Evolutionary conservation across 2,888 invertebrate species (phyloP).

Genomic region (Nemotelus nigrinus): DNA sequence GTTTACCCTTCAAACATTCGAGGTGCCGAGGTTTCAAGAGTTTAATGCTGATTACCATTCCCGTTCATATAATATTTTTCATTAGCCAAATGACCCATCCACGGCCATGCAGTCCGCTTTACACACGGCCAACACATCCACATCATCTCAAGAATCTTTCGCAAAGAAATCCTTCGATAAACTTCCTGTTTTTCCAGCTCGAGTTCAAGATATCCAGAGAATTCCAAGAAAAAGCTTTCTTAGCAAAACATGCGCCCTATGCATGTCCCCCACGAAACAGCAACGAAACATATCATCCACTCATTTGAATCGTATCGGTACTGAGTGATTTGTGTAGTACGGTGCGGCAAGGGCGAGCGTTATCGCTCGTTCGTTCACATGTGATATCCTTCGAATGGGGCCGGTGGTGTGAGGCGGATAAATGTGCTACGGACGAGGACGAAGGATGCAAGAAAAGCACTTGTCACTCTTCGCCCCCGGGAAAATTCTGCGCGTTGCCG

Average conservation of each 20-base stretch:
- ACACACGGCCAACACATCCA: not conserved
- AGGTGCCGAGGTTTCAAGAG: no score
- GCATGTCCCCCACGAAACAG: constrained; percentile 10
- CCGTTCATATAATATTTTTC: no score
- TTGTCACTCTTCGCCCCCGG: not conserved
- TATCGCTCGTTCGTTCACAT: constrained; percentile 38
- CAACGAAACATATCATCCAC: constrained; percentile 7
- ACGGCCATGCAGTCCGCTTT: no score
- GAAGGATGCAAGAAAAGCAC: constrained; percentile 2
- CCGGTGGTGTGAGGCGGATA: constrained; percentile 29
- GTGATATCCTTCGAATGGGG: constrained; percentile 33
- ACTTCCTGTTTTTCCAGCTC: no score
- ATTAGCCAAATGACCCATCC: no score
- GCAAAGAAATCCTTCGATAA: no score
- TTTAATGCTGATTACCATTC: no score
- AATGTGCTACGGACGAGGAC: constrained; percentile 22
- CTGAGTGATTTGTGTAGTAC: constrained; percentile 39
- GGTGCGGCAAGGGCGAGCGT: constrained; percentile 18
- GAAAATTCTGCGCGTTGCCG: not conserved
- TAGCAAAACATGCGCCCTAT: constrained; percentile 18
- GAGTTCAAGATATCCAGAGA: not conserved
- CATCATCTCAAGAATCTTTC: no score
- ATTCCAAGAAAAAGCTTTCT: constrained; percentile 17
- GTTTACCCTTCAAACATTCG: no score
- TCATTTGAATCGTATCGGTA: constrained; percentile 10